Base-by-base conservation (phyloP, 2,797 vertebrate species). In the Acrocephalus scirpaceus region DNA sequence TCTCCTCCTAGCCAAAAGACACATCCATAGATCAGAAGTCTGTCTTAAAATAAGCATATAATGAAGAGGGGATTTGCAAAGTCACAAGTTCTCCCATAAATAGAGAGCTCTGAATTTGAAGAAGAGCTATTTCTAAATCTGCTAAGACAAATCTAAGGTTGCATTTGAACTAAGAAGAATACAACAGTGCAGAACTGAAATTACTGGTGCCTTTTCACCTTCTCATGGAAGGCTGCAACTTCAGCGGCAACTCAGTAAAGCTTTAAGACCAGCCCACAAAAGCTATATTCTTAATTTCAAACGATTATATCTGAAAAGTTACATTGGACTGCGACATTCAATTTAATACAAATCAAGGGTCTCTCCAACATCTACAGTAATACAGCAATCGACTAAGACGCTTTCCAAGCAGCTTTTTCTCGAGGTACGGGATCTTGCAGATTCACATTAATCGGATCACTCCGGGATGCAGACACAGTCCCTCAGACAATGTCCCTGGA, bases 401-500 rank as follows among this genome's bases (percentile, higher is more conserved):
- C 47, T 73, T 56, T n/a, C 7, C 70, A 29, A 48, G 51, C 58
- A 48, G 57, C 13, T 48, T 23, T 3, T 34, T 26, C 61, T n/a
- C 7, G 2, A 9, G 27, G 12, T 2, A 4, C 5, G 45, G 66
- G 38, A 2, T 23, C 23, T 29, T 3, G 27, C 51, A 23, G 30
- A 4, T 13, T 36, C 16, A 4, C 34, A 5, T 0, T 23, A 62
- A 11, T 15, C 2, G 4, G 16, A 9, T 14, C 38, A 2, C 48
- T 4, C 8, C 1, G 7, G 21, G 6, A 29, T 13, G 27, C 51
- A 14, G 14, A 8, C 36, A 5, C 26, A 2, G 18, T 2, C 21
- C 7, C 30, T 5, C 15, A 6, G 36, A 2, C 36, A 19, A 0
- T 0, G 54, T 3, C 20, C 11, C 1, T 10, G 58, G 7, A 6